phyloP scores from a whole-genome alignment of 2,888 invertebrate species.

The Mactromeris polynyma region DNA sequence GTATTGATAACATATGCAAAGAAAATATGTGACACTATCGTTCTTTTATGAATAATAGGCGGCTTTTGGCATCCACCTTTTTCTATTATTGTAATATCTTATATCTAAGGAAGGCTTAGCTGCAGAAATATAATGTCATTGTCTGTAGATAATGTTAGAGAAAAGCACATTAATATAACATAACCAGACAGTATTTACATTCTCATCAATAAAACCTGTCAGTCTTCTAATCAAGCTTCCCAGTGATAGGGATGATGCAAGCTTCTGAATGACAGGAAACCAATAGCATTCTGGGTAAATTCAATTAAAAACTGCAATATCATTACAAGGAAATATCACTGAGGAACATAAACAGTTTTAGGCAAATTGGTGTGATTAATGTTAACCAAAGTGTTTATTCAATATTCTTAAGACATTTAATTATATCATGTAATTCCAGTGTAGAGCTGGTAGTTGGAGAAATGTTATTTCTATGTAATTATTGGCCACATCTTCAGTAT shows the following conservation, averaged over 20 bases:
- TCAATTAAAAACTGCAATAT: slow-evolving; percentile 20
- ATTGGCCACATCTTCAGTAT: neutral
- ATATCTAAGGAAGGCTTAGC: neutral
- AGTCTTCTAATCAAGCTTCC: slow-evolving; percentile 33
- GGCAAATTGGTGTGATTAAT: slow-evolving; percentile 14
- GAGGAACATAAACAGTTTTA: slow-evolving; percentile 6
- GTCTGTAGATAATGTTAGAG: neutral
- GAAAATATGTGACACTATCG: slow-evolving; percentile 14
- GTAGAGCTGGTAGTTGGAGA: neutral
- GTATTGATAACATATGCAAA: neutral
- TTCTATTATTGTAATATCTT: neutral
- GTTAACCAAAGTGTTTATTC: neutral
- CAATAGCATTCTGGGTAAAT: slow-evolving; percentile 25
- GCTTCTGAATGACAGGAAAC: slow-evolving; percentile 32
- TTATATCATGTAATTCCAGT: neutral
- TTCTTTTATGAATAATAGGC: neutral
- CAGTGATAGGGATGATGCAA: slow-evolving; percentile 31
- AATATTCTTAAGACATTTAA: neutral
- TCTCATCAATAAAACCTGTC: slow-evolving; percentile 39
- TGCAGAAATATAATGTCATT: slow-evolving; percentile 9
- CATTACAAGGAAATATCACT: slow-evolving; percentile 11
- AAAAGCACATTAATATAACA: slow-evolving; percentile 5
- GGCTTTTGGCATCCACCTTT: neutral
- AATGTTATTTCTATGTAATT: neutral
- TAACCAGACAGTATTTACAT: slow-evolving; percentile 18